Evolutionary conservation across 2,888 invertebrate genomes (phyloP), one percentile per base, ranked within the genome.

Genomic region (Adelognathus sp.): DNA sequence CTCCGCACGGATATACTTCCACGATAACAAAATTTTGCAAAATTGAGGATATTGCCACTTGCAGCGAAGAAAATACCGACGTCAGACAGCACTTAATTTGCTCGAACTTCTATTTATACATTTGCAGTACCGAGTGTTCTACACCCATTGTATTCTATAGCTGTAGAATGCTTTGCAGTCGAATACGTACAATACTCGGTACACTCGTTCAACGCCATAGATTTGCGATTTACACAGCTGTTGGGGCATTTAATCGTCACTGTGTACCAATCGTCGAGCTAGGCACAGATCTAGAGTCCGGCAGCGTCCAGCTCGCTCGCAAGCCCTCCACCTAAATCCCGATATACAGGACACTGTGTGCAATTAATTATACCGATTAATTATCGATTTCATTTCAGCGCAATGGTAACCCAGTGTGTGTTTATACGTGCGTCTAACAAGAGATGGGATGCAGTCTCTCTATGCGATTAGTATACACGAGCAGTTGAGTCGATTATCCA

Each of bases 301-400:
- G 6, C 5, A n/a, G 56, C 64, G 39, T 44, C 52, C 7, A 60
- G 18, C 6, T 33, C 36, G 46, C 29, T 70, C 61, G 61, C 54
- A 52, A 70, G 75, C 75, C 77, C 78, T 73, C 61, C 67, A 39
- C 36, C 69, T 5, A 41, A 41, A 41, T n/a, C 18, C 44, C 21
- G 33, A 63, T 36, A 76, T 33, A 71, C 63, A 58, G 58, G 52
- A 79, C 75, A 79, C 78, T 76, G 76, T 58, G 74, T 66, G 82
- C 84, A 84, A 88, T 87, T 87, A 87, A 87, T 87, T 88, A 87
- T 87, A 85, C 85, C 87, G 86, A 88, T 85, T 86, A 76, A 76
- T 76, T 76, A 76, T 71, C 64, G 71, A 70, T 71, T 71, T 31
- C 64, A 60, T 36, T 52, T 46, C n/a, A n/a, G 44, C 44, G 36